These are phyloP conservation scores for Panzeria rudis DNA, from an alignment of 2,888 invertebrate genomes.

Conservation along the genomic window DNA sequence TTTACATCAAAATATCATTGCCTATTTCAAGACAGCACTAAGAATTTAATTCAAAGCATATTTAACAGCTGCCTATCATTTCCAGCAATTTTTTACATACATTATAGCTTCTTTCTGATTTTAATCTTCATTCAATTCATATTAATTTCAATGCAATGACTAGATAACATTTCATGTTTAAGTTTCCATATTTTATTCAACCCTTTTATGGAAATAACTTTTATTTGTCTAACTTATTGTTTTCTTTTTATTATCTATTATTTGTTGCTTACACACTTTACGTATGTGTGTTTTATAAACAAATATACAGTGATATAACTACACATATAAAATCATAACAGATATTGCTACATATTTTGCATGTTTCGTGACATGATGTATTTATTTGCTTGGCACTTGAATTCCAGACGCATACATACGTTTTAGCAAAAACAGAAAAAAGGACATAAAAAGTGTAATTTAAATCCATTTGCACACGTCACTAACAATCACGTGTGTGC, in stretches of 20 bases:
- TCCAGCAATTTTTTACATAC: background rate
- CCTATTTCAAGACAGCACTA: background rate
- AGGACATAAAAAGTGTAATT: slow-evolving; percentile 76
- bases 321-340: background rate
- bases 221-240: slow-evolving; percentile 14
- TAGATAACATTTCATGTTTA: slow-evolving; percentile 26
- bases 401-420: slow-evolving; percentile 55
- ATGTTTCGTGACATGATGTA: slow-evolving; percentile 38
- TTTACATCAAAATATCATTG: background rate
- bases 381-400: slow-evolving; percentile 67
- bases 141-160: slow-evolving; percentile 8
- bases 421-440: background rate
- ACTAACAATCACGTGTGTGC: slow-evolving; percentile 75
- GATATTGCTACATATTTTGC: slow-evolving; percentile 11
- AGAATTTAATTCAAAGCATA: background rate
- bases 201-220: slow-evolving; percentile 46
- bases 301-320: slow-evolving; percentile 4
- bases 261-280: slow-evolving; percentile 47
- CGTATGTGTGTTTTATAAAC: background rate
- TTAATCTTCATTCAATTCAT: background rate
- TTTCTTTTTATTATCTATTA: slow-evolving; percentile 64
- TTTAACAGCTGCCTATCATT: slow-evolving; percentile 6
- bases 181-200: slow-evolving; percentile 12
- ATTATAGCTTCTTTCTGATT: background rate
- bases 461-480: slow-evolving; percentile 82